A percentile compares a stretch with the other conserved stretches of the same genome.
Evolutionary conservation across 2,888 invertebrate genomes (phyloP).

Genomic region (Nemapogon koenigi): DNA sequence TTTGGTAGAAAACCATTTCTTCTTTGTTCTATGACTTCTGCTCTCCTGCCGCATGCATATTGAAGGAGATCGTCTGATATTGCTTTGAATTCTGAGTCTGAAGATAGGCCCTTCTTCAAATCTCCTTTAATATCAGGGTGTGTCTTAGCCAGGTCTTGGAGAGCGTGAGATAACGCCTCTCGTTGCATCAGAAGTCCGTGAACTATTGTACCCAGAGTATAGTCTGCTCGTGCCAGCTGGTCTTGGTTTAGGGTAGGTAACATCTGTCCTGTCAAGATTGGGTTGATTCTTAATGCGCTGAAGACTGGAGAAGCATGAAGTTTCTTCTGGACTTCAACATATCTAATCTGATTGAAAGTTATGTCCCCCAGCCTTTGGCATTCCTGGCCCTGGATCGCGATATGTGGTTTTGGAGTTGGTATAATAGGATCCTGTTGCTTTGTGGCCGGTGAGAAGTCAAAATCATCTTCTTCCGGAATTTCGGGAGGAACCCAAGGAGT

Average conservation of each 20-base stretch:
- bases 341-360: slow-evolving; percentile 12
- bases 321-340: slow-evolving; percentile 5
- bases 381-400: slow-evolving; percentile 13
- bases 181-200: slow-evolving; percentile 11
- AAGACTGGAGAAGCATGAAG: slow-evolving; percentile 8
- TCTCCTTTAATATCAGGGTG: background rate
- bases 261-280: slow-evolving; percentile 10
- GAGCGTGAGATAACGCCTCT: background rate
- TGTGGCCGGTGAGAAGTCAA: slow-evolving; percentile 12
- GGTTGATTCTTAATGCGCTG: slow-evolving; percentile 10
- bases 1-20: slow-evolving; percentile 11
- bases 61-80: slow-evolving; percentile 14
- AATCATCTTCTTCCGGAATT: slow-evolving; percentile 1
- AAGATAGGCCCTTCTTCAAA: slow-evolving; percentile 2
- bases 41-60: slow-evolving; percentile 14
- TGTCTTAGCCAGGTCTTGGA: background rate
- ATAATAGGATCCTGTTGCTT: slow-evolving; percentile 16
- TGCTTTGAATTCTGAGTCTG: slow-evolving; percentile 11
- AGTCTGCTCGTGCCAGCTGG: background rate
- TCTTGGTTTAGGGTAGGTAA: background rate
- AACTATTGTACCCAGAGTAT: slow-evolving; percentile 11
- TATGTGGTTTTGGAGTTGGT: slow-evolving; percentile 12
- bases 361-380: slow-evolving; percentile 14
- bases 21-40: slow-evolving; percentile 14
- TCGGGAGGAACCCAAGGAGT: slow-evolving; percentile 1